These are phyloP conservation scores for Anguilla megastoma DNA, from an alignment of 2,797 vertebrate species.

Conservation along the genomic window DNA sequence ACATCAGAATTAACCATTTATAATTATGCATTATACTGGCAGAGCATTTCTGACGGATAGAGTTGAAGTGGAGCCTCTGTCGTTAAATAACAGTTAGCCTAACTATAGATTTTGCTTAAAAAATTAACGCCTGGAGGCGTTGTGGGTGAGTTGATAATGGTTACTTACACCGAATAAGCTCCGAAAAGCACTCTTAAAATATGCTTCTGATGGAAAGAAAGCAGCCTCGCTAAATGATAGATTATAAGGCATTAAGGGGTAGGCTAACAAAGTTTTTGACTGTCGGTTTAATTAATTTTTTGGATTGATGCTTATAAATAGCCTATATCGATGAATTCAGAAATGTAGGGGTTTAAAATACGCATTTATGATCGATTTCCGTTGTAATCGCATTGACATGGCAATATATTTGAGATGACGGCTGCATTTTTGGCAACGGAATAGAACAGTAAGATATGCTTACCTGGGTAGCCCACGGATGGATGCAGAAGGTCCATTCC, in stretches of 20 bases:
- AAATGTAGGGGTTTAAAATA: conserved; percentile 6
- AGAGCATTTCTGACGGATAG: neutral
- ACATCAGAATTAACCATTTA: neutral
- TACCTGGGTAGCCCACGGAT: conserved; percentile 96
- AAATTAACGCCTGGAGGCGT: neutral
- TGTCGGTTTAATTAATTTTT: neutral
- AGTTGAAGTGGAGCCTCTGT: conserved; percentile 13
- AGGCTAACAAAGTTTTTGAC: neutral
- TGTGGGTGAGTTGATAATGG: neutral
- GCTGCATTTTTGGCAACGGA: neutral
- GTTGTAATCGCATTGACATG: neutral
- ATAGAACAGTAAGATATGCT: conserved; percentile 49
- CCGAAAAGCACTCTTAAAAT: neutral
- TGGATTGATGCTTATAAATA: neutral
- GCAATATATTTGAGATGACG: neutral
- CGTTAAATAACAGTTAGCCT: conserved; percentile 19
- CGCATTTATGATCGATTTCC: neutral
- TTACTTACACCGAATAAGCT: conserved; percentile 3
- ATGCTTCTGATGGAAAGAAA: neutral
- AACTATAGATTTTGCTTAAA: neutral
- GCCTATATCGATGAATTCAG: neutral
- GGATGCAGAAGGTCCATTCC: conserved; percentile 97
- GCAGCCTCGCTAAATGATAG: neutral
- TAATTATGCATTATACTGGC: neutral
- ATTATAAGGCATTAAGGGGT: conserved; percentile 10